Evolutionary conservation across 2,888 invertebrate genomes (phyloP).

Genomic region (Portevinia maculata): DNA sequence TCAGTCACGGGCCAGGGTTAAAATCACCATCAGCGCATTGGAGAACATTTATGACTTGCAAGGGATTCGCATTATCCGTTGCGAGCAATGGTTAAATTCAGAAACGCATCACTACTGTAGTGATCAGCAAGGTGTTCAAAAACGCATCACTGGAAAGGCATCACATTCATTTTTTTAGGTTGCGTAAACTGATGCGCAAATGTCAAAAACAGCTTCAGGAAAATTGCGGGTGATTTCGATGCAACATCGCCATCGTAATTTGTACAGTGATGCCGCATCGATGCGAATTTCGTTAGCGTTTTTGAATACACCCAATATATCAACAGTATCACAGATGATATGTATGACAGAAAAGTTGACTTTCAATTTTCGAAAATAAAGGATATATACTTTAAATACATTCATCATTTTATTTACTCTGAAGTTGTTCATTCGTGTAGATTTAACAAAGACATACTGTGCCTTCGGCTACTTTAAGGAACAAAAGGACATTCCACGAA

Average conservation of each 20-base stretch:
- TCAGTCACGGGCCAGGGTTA: neutral
- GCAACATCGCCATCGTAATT: too few relatives aligned
- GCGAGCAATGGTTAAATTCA: too few relatives aligned
- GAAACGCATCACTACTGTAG: too few relatives aligned
- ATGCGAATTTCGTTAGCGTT: too few relatives aligned
- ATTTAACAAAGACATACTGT: slow-evolving; percentile 25
- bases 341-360: slow-evolving; percentile 31
- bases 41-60: slow-evolving; percentile 41
- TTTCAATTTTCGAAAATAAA: slow-evolving; percentile 27
- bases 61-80: slow-evolving; percentile 24
- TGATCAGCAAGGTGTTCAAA: too few relatives aligned
- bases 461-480: slow-evolving; percentile 26
- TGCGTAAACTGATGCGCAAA: too few relatives aligned
- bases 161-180: too few relatives aligned
- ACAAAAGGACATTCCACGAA: slow-evolving; percentile 53
- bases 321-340: slow-evolving; percentile 12
- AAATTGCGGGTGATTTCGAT: too few relatives aligned
- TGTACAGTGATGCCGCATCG: too few relatives aligned
- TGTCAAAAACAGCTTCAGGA: too few relatives aligned
- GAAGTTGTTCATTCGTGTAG: slow-evolving; percentile 6
- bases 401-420: slow-evolving; percentile 47
- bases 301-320: neutral
- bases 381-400: neutral
- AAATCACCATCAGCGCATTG: slow-evolving; percentile 1
- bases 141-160: too few relatives aligned